Conservation (phyloP, 1,140 invertebrate genomes). For the Babylonia areolata region DNA sequence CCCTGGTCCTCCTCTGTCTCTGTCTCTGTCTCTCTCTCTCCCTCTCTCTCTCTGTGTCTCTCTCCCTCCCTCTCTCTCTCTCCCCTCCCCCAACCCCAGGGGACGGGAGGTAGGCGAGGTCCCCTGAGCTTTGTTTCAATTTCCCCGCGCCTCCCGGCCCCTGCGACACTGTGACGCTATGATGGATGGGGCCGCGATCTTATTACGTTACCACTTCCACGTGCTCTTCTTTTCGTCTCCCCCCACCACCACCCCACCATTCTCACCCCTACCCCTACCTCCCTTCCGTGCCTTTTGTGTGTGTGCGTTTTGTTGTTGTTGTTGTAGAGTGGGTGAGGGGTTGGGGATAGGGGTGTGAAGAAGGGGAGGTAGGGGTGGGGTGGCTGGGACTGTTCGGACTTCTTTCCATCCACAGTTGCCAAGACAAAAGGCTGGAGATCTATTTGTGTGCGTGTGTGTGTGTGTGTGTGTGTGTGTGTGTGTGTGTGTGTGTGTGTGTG, state of each 20-base stretch:
- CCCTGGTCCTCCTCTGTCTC: no score
- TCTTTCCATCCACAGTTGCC: no score
- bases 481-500: background rate
- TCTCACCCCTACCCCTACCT: no score
- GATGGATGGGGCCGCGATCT: constrained; percentile 6
- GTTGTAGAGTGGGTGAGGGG: no score
- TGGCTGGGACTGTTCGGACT: background rate
- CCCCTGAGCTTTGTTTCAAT: constrained; percentile 6
- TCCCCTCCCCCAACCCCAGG: background rate
- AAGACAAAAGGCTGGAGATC: background rate
- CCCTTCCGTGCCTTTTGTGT: background rate
- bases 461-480: constrained; percentile 2
- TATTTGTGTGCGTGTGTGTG: background rate
- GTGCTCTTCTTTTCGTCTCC: background rate
- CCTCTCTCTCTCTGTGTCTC: no score
- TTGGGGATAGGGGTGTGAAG: no score
- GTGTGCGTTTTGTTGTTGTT: background rate
- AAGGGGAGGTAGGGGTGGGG: no score
- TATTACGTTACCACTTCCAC: background rate
- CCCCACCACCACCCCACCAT: no score
- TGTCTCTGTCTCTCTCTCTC: no score
- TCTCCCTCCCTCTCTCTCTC: background rate
- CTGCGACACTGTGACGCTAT: background rate
- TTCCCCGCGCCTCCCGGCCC: background rate
- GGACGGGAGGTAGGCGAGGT: constrained; percentile 1